Evolutionary conservation across 2,797 vertebrate genomes (phyloP).

Genomic region (Pipistrellus pygmaeus): DNA sequence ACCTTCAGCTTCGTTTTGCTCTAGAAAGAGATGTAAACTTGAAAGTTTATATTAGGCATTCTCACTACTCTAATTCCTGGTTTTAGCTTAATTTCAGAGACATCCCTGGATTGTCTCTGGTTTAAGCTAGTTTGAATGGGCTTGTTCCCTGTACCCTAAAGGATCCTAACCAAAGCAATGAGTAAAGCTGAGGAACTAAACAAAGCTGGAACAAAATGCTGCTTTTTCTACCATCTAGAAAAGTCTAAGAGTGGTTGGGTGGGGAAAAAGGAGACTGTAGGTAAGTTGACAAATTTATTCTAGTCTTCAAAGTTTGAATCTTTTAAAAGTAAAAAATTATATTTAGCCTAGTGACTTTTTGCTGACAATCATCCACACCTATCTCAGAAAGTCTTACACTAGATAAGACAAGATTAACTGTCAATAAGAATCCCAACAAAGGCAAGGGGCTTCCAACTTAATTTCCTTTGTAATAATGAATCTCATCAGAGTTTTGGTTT

Average conservation of each 20-base stretch:
- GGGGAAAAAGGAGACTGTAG: not conserved
- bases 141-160: not conserved
- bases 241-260: not conserved
- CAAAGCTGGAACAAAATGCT: not conserved
- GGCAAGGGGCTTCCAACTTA: slow-evolving; percentile 25
- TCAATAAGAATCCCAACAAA: slow-evolving; percentile 33
- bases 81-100: not conserved
- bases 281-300: slow-evolving; percentile 59
- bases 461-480: slow-evolving; percentile 61
- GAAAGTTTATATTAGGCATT: not conserved
- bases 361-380: not conserved
- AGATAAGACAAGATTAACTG: slow-evolving; percentile 29
- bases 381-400: slow-evolving; percentile 15
- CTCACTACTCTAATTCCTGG: slow-evolving; percentile 10
- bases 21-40: slow-evolving; percentile 48
- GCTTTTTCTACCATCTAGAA: too few species aligned
- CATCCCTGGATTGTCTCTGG: not conserved
- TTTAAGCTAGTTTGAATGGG: slow-evolving; percentile 11
- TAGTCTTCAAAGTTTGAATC: slow-evolving; percentile 16
- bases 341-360: slow-evolving; percentile 12
- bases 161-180: slow-evolving; percentile 14
- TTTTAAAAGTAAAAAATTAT: slow-evolving; percentile 66
- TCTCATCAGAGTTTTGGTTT: slow-evolving; percentile 22
- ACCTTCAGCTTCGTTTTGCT: not conserved
- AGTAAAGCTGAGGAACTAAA: slow-evolving; percentile 16